phyloP scores from a whole-genome alignment of 2,113 vertebrate genomes.

The Lynx canadensis region DNA sequence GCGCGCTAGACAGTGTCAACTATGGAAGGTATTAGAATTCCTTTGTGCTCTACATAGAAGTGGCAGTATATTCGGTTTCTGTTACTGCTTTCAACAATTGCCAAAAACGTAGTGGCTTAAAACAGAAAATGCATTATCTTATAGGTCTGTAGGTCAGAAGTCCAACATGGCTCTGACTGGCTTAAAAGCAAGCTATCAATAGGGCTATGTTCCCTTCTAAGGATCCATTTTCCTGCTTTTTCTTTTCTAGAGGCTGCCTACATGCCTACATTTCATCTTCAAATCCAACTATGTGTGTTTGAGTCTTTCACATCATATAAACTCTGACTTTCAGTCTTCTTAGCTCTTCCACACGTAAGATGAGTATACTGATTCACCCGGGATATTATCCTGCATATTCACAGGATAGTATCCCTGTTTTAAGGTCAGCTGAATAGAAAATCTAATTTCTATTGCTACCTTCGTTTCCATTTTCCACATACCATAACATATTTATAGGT shows the following conservation, averaged over 20 bases:
- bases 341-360: too few relatives aligned
- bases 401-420: background rate
- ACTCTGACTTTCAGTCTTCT: background rate
- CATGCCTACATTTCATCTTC: background rate
- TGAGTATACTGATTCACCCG: background rate
- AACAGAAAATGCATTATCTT: background rate
- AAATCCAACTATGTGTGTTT: background rate
- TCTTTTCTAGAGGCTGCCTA: background rate
- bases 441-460: background rate
- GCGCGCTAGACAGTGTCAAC: too few relatives aligned
- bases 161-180: background rate
- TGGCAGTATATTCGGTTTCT: background rate
- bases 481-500: background rate
- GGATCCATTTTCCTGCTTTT: background rate
- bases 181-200: background rate
- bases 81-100: background rate
- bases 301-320: background rate
- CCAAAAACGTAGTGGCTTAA: background rate
- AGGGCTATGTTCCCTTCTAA: background rate
- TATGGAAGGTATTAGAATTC: background rate
- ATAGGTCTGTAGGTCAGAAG: background rate
- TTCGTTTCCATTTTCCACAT: background rate
- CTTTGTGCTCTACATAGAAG: background rate
- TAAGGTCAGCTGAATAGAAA: background rate
- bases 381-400: background rate